phyloP scores from a whole-genome alignment of 2,888 invertebrate species.

The Strigamia maritima region DNA sequence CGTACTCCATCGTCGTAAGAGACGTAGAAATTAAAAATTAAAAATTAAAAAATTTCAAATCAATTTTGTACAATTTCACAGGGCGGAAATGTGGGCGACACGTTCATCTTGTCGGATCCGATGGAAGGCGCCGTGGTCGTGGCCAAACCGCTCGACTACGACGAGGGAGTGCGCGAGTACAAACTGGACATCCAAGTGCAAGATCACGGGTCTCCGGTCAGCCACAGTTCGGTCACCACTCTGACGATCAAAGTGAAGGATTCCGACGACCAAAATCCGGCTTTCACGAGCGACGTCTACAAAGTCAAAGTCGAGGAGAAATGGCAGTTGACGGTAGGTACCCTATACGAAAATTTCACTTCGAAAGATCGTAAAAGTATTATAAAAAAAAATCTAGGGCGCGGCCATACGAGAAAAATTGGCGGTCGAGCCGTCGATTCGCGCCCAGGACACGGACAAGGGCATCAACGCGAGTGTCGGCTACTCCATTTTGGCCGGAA shows the following conservation, averaged over 20 bases:
- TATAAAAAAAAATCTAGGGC: constrained; percentile 61
- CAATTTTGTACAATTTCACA: constrained; percentile 38
- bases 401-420: constrained; percentile 68
- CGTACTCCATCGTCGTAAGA: constrained; percentile 47
- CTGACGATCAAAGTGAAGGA: constrained; percentile 69
- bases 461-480: constrained; percentile 70
- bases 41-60: not conserved
- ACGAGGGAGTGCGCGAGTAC: constrained; percentile 74
- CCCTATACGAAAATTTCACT: not conserved
- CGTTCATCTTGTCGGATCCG: constrained; percentile 47
- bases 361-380: not conserved
- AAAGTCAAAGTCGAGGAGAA: constrained; percentile 76
- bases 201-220: constrained; percentile 76
- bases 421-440: constrained; percentile 67
- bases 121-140: constrained; percentile 60
- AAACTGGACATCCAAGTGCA: constrained; percentile 70
- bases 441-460: constrained; percentile 74
- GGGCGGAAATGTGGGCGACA: constrained; percentile 48
- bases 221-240: constrained; percentile 68
- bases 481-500: constrained; percentile 74
- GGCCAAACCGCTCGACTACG: constrained; percentile 72
- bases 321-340: constrained; percentile 70
- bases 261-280: constrained; percentile 74
- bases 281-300: constrained; percentile 76
- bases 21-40: not conserved